Conservation (phyloP, 2,113 vertebrate species). For the Lota lota region DNA sequence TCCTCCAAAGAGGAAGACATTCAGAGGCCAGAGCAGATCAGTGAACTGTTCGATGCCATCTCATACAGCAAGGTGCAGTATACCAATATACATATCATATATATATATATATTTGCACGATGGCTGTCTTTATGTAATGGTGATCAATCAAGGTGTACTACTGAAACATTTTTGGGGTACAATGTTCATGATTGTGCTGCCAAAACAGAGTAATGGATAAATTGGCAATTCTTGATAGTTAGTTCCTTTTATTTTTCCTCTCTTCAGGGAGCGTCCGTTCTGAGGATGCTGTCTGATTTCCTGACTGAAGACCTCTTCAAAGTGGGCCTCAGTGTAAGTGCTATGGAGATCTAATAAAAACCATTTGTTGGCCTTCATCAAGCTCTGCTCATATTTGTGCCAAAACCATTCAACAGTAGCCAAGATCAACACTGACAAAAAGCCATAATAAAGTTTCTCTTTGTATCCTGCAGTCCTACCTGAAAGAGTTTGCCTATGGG, state of each 20-base stretch:
- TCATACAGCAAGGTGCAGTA: slow-evolving; percentile 89
- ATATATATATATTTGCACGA: too few relatives aligned
- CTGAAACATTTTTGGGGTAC: too few relatives aligned
- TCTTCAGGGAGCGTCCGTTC: slow-evolving; percentile 83
- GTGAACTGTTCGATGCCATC: slow-evolving; percentile 87
- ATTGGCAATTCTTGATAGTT: not conserved
- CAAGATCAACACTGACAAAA: not conserved
- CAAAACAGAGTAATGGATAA: too few relatives aligned
- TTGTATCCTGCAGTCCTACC: slow-evolving; percentile 60
- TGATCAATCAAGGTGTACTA: too few relatives aligned
- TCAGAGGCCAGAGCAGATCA: slow-evolving; percentile 86
- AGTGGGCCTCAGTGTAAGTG: slow-evolving; percentile 78
- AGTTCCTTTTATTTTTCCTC: not conserved
- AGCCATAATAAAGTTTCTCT: not conserved
- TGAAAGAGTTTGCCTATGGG: slow-evolving; percentile 67
- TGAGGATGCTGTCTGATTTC: slow-evolving; percentile 92
- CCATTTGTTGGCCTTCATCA: too few relatives aligned
- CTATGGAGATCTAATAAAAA: not conserved
- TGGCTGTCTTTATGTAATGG: too few relatives aligned
- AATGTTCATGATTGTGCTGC: too few relatives aligned
- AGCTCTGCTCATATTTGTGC: not conserved
- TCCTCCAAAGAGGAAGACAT: slow-evolving; percentile 79
- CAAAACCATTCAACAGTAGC: not conserved
- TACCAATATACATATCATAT: too few relatives aligned
- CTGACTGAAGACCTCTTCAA: slow-evolving; percentile 80